These are phyloP conservation scores for Dexiosoma caninum DNA, from an alignment of 2,888 invertebrate species.

Conservation along the genomic window DNA sequence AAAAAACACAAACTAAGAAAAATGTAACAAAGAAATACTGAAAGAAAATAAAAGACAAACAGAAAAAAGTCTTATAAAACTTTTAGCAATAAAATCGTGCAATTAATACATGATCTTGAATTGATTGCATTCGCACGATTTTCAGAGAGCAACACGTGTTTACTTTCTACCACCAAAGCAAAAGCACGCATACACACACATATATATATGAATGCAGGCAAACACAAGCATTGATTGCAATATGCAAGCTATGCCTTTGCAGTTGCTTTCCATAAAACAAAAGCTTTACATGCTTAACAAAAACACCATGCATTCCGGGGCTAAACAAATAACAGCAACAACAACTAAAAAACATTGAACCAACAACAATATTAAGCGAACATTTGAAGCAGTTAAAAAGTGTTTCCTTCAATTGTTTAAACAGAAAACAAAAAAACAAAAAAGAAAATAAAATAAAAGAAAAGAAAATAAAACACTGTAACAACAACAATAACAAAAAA, in stretches of 20 bases:
- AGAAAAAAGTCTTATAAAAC: slow-evolving; percentile 33
- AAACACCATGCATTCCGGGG: slow-evolving; percentile 43
- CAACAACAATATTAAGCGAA: slow-evolving; percentile 44
- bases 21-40: neutral
- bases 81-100: slow-evolving; percentile 70
- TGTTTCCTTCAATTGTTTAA: slow-evolving; percentile 57
- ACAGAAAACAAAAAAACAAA: too few relatives aligned
- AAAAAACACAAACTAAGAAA: neutral
- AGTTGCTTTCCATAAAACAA: slow-evolving; percentile 47
- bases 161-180: slow-evolving; percentile 54
- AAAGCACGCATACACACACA: neutral
- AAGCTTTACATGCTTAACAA: slow-evolving; percentile 49
- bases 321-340: slow-evolving; percentile 45
- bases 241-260: slow-evolving; percentile 8
- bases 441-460: too few relatives aligned
- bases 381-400: slow-evolving; percentile 52
- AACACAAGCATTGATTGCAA: slow-evolving; percentile 21
- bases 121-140: slow-evolving; percentile 72
- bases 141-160: slow-evolving; percentile 72
- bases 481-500: slow-evolving; percentile 10
- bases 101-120: slow-evolving; percentile 73
- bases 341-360: too few relatives aligned
- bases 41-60: neutral
- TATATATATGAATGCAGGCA: neutral
- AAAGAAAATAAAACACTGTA: neutral